phyloP scores from a whole-genome alignment of 2,797 vertebrate genomes.

The Spinibarbus caldwelli region DNA sequence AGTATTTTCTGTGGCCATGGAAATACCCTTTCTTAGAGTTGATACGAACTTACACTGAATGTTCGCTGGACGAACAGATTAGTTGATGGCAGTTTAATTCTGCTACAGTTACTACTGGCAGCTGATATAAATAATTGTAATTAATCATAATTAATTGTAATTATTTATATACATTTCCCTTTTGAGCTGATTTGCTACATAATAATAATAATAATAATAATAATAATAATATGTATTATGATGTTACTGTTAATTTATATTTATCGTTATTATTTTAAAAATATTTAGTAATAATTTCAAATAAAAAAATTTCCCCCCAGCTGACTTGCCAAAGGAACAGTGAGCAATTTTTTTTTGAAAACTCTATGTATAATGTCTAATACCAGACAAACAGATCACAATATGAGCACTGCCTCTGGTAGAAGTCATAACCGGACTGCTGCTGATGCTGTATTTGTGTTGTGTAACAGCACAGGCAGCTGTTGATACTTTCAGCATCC shows the following conservation, averaged over 20 bases:
- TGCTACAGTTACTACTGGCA: no score
- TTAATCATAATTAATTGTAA: no score
- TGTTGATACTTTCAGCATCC: slow-evolving; percentile 42
- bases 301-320: neutral
- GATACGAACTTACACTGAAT: no score
- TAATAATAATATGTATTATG: neutral
- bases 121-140: no score
- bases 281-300: neutral
- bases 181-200: no score
- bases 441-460: slow-evolving; percentile 34
- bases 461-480: slow-evolving; percentile 42
- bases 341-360: neutral
- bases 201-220: neutral
- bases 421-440: slow-evolving; percentile 1
- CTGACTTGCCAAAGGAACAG: neutral
- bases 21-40: no score
- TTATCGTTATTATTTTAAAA: neutral
- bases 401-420: neutral
- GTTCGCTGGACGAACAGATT: no score
- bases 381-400: slow-evolving; percentile 5
- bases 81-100: no score
- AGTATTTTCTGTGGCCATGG: no score
- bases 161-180: no score
- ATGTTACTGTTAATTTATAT: neutral
- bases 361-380: neutral